Base-by-base conservation (phyloP, 2,113 vertebrate species). In the Dipodomys ordii region DNA sequence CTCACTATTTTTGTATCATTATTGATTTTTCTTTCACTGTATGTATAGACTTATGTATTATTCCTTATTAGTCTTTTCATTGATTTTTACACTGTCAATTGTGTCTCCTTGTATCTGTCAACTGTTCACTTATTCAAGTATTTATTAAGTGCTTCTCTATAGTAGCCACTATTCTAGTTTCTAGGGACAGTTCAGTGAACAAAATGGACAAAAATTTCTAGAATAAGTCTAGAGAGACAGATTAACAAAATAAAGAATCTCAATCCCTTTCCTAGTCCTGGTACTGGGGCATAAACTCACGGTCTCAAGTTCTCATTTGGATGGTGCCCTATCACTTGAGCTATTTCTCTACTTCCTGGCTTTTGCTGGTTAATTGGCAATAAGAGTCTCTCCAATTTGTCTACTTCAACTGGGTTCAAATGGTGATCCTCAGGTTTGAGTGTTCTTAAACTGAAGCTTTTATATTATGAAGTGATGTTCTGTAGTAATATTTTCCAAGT, bases 21-120 rank as follows among this genome's bases (percentile, higher is more conserved):
- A 72, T 16, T 85, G 80, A 49, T 81, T 49, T 87, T 23, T 60
- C 71, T 90, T 30, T 71, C 8, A 4, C 44, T 82, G 19, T 87
- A 90, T 77, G 23, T 82, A 90, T 87, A 32, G 67, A 39, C 60
- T 91, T 93, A 39, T 62, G 13, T 73, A 44, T 88, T 83, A 46
- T 46, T 87, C 72, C 30, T 87, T 83, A 46, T 71, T 87, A 78
- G 57, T 68, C 25, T 86, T 74, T 71, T 28, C 60, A 19, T 87
- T 46, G 87, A 71, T 83, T 87, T 28, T 84, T 84, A 67, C 30
- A 60, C 57, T 94, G 65, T 78, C 69, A 76, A 1, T 76, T 44
- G 64, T 77, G 69, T 27, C 64, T 77, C 81, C 86, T 64, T 91
- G 20, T 72, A 32, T 62, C 73, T 83, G 83, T 39, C 57, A 28